Evolutionary conservation across 1,140 invertebrate species (phyloP).

Genomic region (Drosophila parabipectinata): DNA sequence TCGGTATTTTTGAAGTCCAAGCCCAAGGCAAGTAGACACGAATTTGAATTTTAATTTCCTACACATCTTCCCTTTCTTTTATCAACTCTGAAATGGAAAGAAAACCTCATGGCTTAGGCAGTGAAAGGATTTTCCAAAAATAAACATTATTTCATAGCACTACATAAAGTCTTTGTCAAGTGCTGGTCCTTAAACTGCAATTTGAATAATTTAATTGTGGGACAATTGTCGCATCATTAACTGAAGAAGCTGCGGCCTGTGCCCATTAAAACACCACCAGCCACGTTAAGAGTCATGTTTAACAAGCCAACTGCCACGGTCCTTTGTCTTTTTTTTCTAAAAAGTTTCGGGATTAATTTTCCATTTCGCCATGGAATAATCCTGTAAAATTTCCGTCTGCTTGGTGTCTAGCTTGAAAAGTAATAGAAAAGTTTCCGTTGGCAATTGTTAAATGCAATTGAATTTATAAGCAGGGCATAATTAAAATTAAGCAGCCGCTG

Average conservation of each 20-base stretch:
- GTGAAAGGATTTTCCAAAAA: constrained; percentile 54
- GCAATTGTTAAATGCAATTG: constrained; percentile 81
- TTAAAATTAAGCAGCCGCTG: constrained; percentile 75
- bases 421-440: constrained; percentile 53
- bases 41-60: constrained; percentile 69
- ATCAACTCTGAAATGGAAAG: not conserved
- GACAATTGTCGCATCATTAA: constrained; percentile 67
- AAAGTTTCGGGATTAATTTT: constrained; percentile 68
- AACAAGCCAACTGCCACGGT: constrained; percentile 19
- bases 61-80: constrained; percentile 16
- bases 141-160: constrained; percentile 57
- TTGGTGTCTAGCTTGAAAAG: constrained; percentile 26
- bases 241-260: constrained; percentile 50
- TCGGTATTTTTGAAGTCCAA: constrained; percentile 9
- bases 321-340: constrained; percentile 30
- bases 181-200: constrained; percentile 39
- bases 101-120: constrained; percentile 30
- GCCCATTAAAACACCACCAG: constrained; percentile 25
- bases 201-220: constrained; percentile 70
- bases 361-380: constrained; percentile 68
- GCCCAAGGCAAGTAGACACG: constrained; percentile 66
- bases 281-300: constrained; percentile 34
- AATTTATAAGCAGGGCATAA: constrained; percentile 80
- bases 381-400: constrained; percentile 62
- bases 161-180: constrained; percentile 42